phyloP scores from a whole-genome alignment of 2,113 vertebrate genomes.

The Fulmarus glacialis region DNA sequence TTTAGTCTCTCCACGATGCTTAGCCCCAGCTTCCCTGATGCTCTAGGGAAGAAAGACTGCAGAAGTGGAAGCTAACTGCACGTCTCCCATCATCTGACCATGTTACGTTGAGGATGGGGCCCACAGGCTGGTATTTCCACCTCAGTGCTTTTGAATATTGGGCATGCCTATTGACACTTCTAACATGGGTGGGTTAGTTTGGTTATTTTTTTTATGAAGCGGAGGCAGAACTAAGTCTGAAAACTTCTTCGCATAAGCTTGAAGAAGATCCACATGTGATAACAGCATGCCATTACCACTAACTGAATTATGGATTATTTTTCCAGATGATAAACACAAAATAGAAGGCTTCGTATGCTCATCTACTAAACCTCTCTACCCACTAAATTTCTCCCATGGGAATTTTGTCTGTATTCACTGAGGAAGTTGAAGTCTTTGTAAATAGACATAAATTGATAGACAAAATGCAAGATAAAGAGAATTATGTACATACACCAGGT shows the following conservation, averaged over 20 bases:
- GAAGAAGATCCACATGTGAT: neutral
- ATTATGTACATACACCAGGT: neutral
- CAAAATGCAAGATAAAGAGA: neutral
- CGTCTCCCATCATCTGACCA: fast-evolving
- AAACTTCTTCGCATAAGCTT: neutral
- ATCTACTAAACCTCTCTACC: neutral
- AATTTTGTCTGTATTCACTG: neutral
- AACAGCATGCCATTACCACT: neutral
- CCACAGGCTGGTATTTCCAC: neutral
- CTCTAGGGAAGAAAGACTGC: neutral
- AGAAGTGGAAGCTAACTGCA: neutral
- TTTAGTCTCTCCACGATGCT: neutral
- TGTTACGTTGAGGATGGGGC: neutral
- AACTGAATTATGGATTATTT: neutral
- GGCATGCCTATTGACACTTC: neutral
- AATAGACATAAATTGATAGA: neutral
- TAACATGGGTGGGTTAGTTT: neutral
- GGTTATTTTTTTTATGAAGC: neutral
- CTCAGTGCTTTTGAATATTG: neutral
- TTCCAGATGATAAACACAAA: neutral
- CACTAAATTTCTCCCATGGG: neutral
- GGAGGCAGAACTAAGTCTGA: neutral
- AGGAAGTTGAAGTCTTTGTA: neutral
- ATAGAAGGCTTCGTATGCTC: neutral
- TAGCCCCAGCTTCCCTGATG: neutral